Base-by-base conservation (phyloP, 2,797 vertebrate genomes). In the Epinephelus awoara region DNA sequence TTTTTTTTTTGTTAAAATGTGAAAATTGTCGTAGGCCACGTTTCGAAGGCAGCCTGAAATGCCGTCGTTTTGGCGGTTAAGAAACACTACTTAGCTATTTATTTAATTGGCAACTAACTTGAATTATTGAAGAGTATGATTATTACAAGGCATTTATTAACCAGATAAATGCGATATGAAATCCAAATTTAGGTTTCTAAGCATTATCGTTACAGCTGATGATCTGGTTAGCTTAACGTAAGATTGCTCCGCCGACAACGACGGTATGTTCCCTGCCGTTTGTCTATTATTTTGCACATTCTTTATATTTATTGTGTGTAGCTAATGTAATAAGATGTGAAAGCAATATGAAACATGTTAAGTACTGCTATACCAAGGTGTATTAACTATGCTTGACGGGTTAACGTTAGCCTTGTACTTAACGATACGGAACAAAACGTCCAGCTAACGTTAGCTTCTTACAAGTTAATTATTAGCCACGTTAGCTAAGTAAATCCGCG, bases 21-120 rank as follows among this genome's bases (percentile, higher is more conserved):
- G 2, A 14, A 2, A 6, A 23, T 18, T 49, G 11, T 38, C 0
- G 10, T 25, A 90, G 93, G 93, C 93, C 93, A 56, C 71, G 77
- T 83, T 86, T 88, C 23, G 25, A 77, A 66, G 65, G 73, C 25
- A 21, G 21, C 10, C 38, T 27, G 67, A 82, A 84, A 86, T 15
- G 23, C 52, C 7, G 10, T 51, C 23, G 34, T 85, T 88, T 90
- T 87, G 85, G 89, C 88, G 84, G 86, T 83, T 65, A 62, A n/a
- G 72, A 2, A 54, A 62, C 19, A 17, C 44, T 51, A 75, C 17
- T 18, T 50, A 0, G 34, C 11, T 38, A 1, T 49, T 46, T 15
- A 49, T 34, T 42, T 44, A 4, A 40, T 18, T 4, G 7, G 0
- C 1, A 2, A 15, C 1, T 29, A 14, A 17, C 7, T n/a, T 18